Evolutionary conservation across 2,888 invertebrate species (phyloP), one percentile per base, ranked within the genome.

Genomic region (Itoplectis maculator): DNA sequence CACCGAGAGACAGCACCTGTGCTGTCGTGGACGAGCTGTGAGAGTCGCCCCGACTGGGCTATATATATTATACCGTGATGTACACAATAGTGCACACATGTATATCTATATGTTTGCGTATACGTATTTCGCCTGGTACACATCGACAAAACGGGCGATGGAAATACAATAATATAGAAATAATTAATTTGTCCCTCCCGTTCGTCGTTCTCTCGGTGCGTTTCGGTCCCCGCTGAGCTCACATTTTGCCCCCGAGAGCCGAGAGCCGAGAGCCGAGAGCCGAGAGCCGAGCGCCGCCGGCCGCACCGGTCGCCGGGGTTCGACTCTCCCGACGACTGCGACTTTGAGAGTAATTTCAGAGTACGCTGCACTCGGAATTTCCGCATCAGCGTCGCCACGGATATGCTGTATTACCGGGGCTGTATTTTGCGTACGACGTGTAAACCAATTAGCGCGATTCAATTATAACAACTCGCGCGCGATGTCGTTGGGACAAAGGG

Each of bases 291-390:
- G 20, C 3, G 35, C 7, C 35, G 7, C 35, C 35, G 59, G 37
- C 59, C 15, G n/a, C n/a, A 29, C 18, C 9, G 61, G 37, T 63
- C 23, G 37, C 15, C 11, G 23, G 13, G 13, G n/a, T 40, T 3
- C 20, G 42, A 70, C 40, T 29, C 8, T 37, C 35, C 61, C 68
- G 56, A 61, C 51, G 42, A 47, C n/a, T 35, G 69, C 63, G 42
- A 72, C 72, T 68, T 77, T 51, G 66, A 59, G 66, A 68, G 77
- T 74, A 73, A 81, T 74, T 81, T 78, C 73, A 56, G 51, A 59
- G 61, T 51, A 66, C 66, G 45, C 49, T 54, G 66, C 59, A 75
- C 68, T 79, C 42, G 54, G 23, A 79, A 79, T 82, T 69, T n/a
- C n/a, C 49, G 47, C 20, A 56, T 69, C 69, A 65, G 49, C 35